phyloP scores from a whole-genome alignment of 1,140 invertebrate species.

The Drosophila elegans region DNA sequence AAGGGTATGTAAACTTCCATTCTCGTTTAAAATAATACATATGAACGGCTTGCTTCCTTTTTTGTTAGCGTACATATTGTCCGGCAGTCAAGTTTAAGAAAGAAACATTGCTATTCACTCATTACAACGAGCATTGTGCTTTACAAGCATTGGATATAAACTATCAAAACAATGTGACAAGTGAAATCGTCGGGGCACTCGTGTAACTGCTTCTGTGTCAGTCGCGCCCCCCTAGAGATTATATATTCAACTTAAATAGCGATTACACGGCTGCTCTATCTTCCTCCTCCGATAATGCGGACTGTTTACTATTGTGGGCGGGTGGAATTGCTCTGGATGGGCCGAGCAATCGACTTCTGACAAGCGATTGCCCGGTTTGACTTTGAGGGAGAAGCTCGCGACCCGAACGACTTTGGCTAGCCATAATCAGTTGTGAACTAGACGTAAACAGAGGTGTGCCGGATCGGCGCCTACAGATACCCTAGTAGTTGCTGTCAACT shows the following conservation, averaged over 20 bases:
- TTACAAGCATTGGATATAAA: too few species aligned
- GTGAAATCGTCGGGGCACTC: background rate
- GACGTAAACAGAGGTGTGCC: constrained; percentile 13
- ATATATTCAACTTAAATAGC: constrained; percentile 6
- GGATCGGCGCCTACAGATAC: constrained; percentile 29
- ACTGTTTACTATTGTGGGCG: constrained; percentile 1
- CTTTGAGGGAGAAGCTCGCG: constrained; percentile 49
- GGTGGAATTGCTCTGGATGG: background rate
- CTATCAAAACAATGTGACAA: too few species aligned
- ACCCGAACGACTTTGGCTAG: constrained; percentile 63
- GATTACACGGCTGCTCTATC: constrained; percentile 7
- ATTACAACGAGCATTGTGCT: too few species aligned
- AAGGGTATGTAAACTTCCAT: too few species aligned
- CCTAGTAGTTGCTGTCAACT: constrained; percentile 55
- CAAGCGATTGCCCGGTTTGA: constrained; percentile 56
- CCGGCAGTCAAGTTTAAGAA: too few species aligned
- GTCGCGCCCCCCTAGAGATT: constrained; percentile 6
- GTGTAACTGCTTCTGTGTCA: background rate
- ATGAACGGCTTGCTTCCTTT: too few species aligned
- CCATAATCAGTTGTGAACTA: constrained; percentile 22
- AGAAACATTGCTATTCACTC: too few species aligned
- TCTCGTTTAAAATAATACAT: too few species aligned
- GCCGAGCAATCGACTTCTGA: constrained; percentile 13
- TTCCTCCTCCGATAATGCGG: constrained; percentile 1
- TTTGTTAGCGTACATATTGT: too few species aligned